Percentiles rank a stretch among this genome's conserved stretches.
Conservation (phyloP, 2,888 invertebrate species). For the Harpagoxenus sublaevis region DNA sequence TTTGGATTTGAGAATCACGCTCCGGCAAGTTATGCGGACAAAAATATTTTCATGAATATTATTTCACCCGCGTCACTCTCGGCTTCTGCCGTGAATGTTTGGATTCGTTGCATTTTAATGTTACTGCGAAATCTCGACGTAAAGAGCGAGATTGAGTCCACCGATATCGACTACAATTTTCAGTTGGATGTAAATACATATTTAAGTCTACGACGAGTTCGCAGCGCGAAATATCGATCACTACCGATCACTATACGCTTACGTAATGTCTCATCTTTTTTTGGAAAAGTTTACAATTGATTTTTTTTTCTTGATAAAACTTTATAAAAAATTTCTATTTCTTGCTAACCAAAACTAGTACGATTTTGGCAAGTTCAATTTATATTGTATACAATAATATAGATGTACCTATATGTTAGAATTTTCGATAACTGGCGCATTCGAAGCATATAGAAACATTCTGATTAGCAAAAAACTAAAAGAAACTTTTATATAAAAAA, state of each 20-base stretch:
- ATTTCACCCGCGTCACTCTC: slow-evolving; percentile 15
- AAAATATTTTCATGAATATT: slow-evolving; percentile 54
- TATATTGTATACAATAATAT: not conserved
- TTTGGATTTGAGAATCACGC: slow-evolving; percentile 18
- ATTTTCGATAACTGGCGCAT: not conserved
- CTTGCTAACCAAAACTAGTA: not conserved
- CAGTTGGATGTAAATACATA: slow-evolving; percentile 35
- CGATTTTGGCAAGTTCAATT: too few relatives aligned
- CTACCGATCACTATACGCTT: not conserved
- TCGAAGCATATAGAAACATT: not conserved
- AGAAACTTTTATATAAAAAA: not conserved
- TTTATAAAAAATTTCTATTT: not conserved
- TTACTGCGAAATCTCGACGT: slow-evolving; percentile 24
- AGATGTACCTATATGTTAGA: not conserved
- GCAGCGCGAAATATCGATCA: slow-evolving; percentile 20
- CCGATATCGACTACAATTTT: slow-evolving; percentile 47
- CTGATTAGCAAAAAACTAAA: not conserved
- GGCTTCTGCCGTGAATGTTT: slow-evolving; percentile 19
- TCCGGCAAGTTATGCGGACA: not conserved
- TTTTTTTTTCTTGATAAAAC: slow-evolving; percentile 10
- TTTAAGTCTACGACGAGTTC: slow-evolving; percentile 30
- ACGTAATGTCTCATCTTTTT: not conserved
- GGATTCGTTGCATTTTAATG: slow-evolving; percentile 54
- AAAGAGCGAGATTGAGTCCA: slow-evolving; percentile 44
- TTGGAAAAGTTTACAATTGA: not conserved